Evolutionary conservation across 2,113 vertebrate species (phyloP).

Genomic region (Platysteira castanea): DNA sequence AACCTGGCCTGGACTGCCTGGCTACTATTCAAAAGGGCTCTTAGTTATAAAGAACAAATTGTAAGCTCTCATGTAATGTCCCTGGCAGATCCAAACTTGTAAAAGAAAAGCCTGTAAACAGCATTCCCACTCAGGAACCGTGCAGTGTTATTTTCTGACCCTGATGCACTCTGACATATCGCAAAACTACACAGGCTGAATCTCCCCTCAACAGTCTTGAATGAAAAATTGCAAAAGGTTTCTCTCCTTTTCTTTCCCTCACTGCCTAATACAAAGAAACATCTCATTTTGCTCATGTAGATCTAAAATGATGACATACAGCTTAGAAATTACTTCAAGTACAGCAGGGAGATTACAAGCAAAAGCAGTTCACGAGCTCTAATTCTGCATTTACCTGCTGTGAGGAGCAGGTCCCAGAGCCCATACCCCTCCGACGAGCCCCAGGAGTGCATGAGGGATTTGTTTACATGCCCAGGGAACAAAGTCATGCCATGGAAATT

Average conservation of each 20-base stretch:
- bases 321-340: background rate
- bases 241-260: background rate
- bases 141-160: constrained; percentile 23
- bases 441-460: accelerated
- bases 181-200: background rate
- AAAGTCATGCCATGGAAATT: constrained; percentile 14
- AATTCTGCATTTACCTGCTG: background rate
- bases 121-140: constrained; percentile 24
- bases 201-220: background rate
- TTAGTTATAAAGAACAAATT: constrained; percentile 61
- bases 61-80: constrained; percentile 58
- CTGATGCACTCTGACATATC: background rate
- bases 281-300: background rate
- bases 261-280: background rate
- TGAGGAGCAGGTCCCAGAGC: background rate
- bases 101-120: constrained; percentile 58
- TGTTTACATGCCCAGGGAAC: background rate
- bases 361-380: background rate
- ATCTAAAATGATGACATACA: background rate
- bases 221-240: background rate
- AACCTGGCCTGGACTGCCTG: constrained; percentile 35
- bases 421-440: accelerated
- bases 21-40: constrained; percentile 7
- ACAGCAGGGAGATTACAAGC: background rate
- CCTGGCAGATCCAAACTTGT: constrained; percentile 35